phyloP scores from a whole-genome alignment of 1,140 invertebrate species.

The Brachionus plicatilis region DNA sequence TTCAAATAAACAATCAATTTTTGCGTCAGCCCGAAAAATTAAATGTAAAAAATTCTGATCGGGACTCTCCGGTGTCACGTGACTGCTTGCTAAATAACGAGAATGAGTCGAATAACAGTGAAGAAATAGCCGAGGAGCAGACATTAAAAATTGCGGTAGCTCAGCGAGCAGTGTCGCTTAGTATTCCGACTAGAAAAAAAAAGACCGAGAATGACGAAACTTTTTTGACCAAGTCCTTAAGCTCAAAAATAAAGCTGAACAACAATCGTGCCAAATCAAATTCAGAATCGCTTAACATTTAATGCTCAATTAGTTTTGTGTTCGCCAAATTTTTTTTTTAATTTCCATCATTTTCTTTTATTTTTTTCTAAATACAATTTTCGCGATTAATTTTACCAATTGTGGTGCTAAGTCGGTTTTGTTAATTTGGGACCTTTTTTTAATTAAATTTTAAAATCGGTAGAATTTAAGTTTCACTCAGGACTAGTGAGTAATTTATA shows the following conservation, averaged over 20 bases:
- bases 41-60: background rate
- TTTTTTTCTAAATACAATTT: background rate
- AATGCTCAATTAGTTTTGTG: background rate
- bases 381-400: background rate
- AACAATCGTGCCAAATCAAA: background rate
- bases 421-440: background rate
- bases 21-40: background rate
- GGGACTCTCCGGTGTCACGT: slow-evolving; percentile 8
- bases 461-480: background rate
- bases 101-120: slow-evolving; percentile 2
- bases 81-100: slow-evolving; percentile 17
- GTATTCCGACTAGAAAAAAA: background rate
- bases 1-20: slow-evolving; percentile 5
- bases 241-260: background rate
- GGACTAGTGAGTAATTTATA: background rate
- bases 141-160: background rate
- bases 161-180: background rate
- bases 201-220: background rate
- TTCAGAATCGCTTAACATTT: background rate
- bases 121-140: background rate
- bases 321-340: background rate
- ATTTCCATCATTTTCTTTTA: background rate
- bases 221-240: background rate
- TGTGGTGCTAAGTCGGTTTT: background rate
- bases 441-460: background rate